Base-by-base conservation (phyloP, 1,140 invertebrate genomes). In the Rhopalosiphum maidis region DNA sequence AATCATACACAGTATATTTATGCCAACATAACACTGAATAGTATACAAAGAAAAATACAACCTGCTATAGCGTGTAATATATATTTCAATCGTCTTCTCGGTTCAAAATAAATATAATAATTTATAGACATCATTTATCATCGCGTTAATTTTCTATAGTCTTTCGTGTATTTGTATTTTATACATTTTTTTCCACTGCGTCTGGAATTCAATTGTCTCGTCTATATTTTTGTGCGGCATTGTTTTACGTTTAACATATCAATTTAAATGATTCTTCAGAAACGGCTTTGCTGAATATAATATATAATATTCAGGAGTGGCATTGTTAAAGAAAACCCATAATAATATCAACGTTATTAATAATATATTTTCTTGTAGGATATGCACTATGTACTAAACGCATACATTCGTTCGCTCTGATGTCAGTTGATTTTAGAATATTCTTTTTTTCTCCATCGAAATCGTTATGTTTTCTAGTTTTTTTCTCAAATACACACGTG, bases 371-470 rank as follows among this genome's bases (percentile, higher is more conserved):
- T 54, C 51, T 54, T 21, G 30, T n/a, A 35, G 23, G 23, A 46
- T 9, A 85, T 25, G 7, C 3, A 85, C 21, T 41, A 8, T n/a
- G 9, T 68, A 68, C 30, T n/a, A 30, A 11, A 85, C 37, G 85
- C 41, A 25, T 25, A 18, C 8, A 22, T 35, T 35, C 25, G 43
- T 46, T 48, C 85, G 23, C 85, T 86, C 85, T 7, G 41, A 86
- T 54, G 48, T 37, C 48, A 37, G 48, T 89, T 54, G 87, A 54
- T 89, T 89, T 89, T 88, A 89, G n/a, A 89, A 55, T 89, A 55
- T 89, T 89, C 43, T 35, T 86, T 86, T 43, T 46, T 86, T 41
- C 35, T 41, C 35, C 88, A 1, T 89, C 25, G n/a, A 55, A 55
- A 54, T 55, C 35, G 88, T 89, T 41, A 55, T 55, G 51, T 55